Evolutionary conservation across 2,113 vertebrate species (phyloP).

Genomic region (Phocoena sinus): DNA sequence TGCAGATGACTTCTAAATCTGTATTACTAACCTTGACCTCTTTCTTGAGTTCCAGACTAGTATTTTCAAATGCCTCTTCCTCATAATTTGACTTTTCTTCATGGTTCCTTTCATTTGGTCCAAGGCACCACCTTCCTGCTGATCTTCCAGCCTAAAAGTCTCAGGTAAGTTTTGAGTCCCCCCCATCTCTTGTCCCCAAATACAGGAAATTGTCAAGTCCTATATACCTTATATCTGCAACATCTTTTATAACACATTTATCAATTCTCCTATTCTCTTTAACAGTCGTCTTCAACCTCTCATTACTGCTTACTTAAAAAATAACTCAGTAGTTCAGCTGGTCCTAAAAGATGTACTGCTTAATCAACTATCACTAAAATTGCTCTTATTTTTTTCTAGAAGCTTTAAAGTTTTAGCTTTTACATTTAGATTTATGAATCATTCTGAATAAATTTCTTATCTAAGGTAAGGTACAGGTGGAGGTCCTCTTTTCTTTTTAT

Average conservation of each 20-base stretch:
- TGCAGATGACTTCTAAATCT: conserved; percentile 16
- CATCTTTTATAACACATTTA: not conserved
- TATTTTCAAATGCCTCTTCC: not conserved
- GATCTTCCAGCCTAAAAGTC: not conserved
- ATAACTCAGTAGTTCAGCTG: not conserved
- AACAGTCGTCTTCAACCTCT: not conserved
- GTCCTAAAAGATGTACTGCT: not conserved
- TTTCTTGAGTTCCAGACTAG: not conserved
- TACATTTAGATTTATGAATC: not conserved
- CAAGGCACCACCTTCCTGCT: not conserved
- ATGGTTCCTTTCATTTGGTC: not conserved
- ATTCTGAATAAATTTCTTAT: not conserved
- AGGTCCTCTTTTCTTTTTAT: not conserved
- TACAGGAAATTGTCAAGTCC: not conserved
- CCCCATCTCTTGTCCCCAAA: not conserved
- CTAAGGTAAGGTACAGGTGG: not conserved
- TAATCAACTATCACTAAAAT: not conserved
- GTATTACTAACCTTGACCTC: not conserved
- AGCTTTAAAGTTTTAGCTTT: not conserved
- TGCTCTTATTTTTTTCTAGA: not conserved
- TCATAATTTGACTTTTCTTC: not conserved
- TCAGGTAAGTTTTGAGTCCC: not conserved
- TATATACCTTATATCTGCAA: not conserved
- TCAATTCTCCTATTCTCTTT: not conserved
- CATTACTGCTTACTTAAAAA: not conserved